These are phyloP conservation scores for Mus minutoides DNA, from an alignment of 2,797 vertebrate species.

Conservation along the genomic window DNA sequence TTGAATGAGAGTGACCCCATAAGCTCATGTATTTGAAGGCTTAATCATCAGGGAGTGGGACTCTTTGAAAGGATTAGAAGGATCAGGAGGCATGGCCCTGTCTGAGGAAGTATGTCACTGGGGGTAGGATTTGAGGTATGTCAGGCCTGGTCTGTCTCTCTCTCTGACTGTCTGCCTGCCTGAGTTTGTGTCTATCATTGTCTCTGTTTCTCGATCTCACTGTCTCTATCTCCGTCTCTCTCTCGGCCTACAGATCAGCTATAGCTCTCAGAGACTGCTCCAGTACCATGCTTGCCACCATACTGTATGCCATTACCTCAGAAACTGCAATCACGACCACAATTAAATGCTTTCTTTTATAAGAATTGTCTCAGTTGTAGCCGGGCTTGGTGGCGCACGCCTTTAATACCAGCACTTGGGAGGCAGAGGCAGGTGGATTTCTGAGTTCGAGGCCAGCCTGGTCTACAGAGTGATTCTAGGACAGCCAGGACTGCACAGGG, in stretches of 20 bases:
- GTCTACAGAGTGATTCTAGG: too few relatives aligned
- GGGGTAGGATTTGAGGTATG: not conserved
- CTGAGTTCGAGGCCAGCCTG: too few relatives aligned
- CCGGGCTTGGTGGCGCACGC: too few relatives aligned
- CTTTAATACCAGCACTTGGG: too few relatives aligned
- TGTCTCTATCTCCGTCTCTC: not conserved
- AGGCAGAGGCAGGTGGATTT: too few relatives aligned
- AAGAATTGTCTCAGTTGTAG: not conserved
- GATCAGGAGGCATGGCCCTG: not conserved
- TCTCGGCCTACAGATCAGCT: not conserved
- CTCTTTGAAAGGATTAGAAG: not conserved
- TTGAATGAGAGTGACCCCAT: not conserved
- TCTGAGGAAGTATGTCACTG: not conserved
- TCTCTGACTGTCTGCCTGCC: not conserved
- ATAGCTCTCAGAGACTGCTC: not conserved
- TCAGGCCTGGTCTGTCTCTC: not conserved
- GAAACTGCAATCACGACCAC: not conserved
- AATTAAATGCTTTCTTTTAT: not conserved
- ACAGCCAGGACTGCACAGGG: too few relatives aligned
- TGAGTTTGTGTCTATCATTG: not conserved
- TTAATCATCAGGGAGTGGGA: not conserved
- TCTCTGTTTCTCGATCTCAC: not conserved
- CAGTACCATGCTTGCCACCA: too few relatives aligned
- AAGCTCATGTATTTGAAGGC: not conserved
- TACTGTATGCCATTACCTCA: not conserved